These are phyloP conservation scores for Hipparchia semele DNA, from an alignment of 2,888 invertebrate genomes.

Conservation along the genomic window DNA sequence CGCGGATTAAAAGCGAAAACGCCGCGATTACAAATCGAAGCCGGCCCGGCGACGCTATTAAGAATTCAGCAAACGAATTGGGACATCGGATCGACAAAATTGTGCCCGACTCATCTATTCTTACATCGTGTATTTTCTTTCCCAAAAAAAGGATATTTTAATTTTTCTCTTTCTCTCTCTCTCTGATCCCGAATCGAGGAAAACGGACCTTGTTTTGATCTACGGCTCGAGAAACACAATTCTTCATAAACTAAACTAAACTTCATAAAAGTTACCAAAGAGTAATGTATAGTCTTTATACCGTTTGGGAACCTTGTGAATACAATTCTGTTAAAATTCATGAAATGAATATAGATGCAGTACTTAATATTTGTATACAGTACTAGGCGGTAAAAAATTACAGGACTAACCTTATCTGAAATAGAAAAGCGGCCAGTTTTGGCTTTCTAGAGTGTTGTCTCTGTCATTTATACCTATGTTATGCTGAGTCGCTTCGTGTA, in stretches of 20 bases:
- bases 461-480: too few relatives aligned
- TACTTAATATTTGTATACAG: too few relatives aligned
- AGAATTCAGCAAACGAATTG: constrained; percentile 78
- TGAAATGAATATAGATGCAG: too few relatives aligned
- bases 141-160: constrained; percentile 71
- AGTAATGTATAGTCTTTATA: constrained; percentile 56
- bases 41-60: constrained; percentile 70
- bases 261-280: too few relatives aligned
- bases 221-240: constrained; percentile 64
- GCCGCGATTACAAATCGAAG: constrained; percentile 63
- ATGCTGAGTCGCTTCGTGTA: too few relatives aligned
- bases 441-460: too few relatives aligned
- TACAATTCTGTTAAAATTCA: constrained; percentile 58
- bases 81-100: constrained; percentile 80
- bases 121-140: constrained; percentile 69
- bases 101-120: constrained; percentile 76
- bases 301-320: constrained; percentile 58
- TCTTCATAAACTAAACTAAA: constrained; percentile 50
- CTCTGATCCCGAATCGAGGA: constrained; percentile 52
- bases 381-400: too few relatives aligned
- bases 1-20: constrained; percentile 75
- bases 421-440: too few relatives aligned
- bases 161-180: constrained; percentile 55
- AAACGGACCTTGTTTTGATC: constrained; percentile 72
- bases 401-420: too few relatives aligned